Base-by-base conservation (phyloP, 2,113 vertebrate species). In the Prochilodus magdalenae region DNA sequence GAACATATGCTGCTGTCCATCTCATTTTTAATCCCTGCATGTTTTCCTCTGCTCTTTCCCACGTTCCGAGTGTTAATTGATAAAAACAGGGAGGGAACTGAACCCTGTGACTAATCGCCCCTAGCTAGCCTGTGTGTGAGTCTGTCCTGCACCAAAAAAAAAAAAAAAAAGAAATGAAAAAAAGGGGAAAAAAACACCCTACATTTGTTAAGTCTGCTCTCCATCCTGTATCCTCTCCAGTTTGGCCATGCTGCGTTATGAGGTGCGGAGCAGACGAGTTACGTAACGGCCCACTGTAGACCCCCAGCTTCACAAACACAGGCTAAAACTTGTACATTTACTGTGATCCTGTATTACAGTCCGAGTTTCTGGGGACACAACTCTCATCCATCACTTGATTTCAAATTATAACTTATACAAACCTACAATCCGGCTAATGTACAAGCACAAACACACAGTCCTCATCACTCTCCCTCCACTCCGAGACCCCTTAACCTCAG, bases 1-100 rank as follows among this genome's bases (percentile, higher is more conserved):
- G 84, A 89, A 84, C 93, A 94, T 93, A 90, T 94, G 94, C 80
- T 89, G 91, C 91, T 90, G 92, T 94, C 93, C 90, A 70, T 94
- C 91, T 89, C 79, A 80, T 77, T 83, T 91, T 91, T 94, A 94
- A 94, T 94, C 93, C 91, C 81, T 88, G 73, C 86, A 92, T 93
- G 92, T 89, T 92, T 91, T 84, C 88, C 78, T 87, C 82, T 86
- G 90, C 86, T 80, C 90, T 86, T 94, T 94, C 93, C 94, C 94
- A 94, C 91, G 92, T 93, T 92, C 89, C 83, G 84, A 88, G 91
- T 92, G 90, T 91, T 94, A 94, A 94, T 94, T 94, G 94, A 94
- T 94, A 93, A 94, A 94, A 92, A 89, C 88, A 87, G 88, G 82
- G 87, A 90, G 88, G 91, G 88, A 91, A 91, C 29, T 30, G 82